Evolutionary conservation across 2,113 vertebrate species (phyloP), one percentile per base, ranked within the genome.

Genomic region (Hemiprocne comata): DNA sequence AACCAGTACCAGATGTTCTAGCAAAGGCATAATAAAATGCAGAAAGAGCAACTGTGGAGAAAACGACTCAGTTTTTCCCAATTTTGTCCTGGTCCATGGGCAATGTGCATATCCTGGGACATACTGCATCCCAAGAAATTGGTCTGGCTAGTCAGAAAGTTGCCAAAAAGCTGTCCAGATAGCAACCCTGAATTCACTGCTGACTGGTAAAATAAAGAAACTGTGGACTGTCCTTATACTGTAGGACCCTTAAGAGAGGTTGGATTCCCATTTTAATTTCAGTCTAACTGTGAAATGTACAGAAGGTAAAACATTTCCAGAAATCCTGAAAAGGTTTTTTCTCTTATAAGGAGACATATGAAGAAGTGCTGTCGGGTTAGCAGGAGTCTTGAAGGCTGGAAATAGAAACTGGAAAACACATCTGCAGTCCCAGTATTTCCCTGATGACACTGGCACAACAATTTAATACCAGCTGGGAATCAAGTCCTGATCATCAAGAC

Each of bases 1-100:
- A 96, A 96, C 21, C 82, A 94, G 46, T 54, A 91, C 87, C 93
- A 96, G 91, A 95, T 96, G 93, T 85, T 95, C 72, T 75, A 91
- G 55, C 2, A 0, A 80, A 91, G 48, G 42, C 69, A 33, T 42
- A 95, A 88, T 58, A 83, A 90, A 93, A 93, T 28, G 9, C 42
- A 74, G 36, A 70, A 28, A 69, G 23, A 38, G 33, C 20, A 73
- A 91, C 2, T 31, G 40, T 50, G 25, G 54, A 95, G 77, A 54
- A 94, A 95, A 82, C 7, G 29, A 62, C 40, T 64, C 44, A 36
- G 11, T 64, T 93, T 88, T 84, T 26, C 50, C 55, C 33, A 34
- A 2, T 81, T 79, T 89, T 53, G 44, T 0, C 0, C n/a, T 28
- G n/a, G 11, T 83, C 29, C 25, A 50, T 4, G 7, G 12, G 70